Conservation (phyloP, 2,113 vertebrate genomes). For the Tupaia tana region DNA sequence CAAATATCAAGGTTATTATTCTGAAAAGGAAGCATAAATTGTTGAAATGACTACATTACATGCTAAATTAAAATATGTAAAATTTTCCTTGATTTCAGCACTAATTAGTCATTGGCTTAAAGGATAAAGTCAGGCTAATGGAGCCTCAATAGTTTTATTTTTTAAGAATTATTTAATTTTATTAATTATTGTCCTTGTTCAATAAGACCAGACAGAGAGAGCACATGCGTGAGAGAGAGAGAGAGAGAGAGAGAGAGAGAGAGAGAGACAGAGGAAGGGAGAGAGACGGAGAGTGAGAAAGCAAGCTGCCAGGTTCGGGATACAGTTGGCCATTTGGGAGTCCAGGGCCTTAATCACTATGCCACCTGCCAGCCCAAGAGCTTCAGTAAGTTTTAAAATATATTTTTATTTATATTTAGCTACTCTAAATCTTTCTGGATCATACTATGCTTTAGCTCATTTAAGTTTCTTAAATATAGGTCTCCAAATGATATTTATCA, state of each 20-base stretch:
- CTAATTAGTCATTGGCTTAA: not conserved
- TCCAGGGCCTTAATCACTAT: too few species aligned
- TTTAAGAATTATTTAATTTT: not conserved
- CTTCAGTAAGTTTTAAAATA: too few species aligned
- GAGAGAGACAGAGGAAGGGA: too few species aligned
- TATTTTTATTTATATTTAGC: not conserved
- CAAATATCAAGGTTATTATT: not conserved
- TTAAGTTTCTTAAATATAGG: not conserved
- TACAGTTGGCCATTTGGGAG: too few species aligned
- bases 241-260: too few species aligned
- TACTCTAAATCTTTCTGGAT: not conserved
- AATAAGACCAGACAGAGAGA: too few species aligned
- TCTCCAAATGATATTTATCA: not conserved
- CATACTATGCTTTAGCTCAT: not conserved
- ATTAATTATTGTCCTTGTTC: too few species aligned
- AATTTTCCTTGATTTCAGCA: not conserved
- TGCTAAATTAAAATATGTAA: not conserved
- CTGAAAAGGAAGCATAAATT: not conserved
- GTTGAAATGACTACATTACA: not conserved
- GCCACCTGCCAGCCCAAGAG: too few species aligned
- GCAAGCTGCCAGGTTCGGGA: too few species aligned
- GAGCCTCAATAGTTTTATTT: not conserved
- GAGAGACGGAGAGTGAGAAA: too few species aligned
- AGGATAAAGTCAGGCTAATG: not conserved
- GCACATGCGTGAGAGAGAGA: too few species aligned